A percentile compares a stretch with the other conserved stretches of the same genome.
These are phyloP conservation scores for Dysmachus trigonus DNA, from an alignment of 2,888 invertebrate genomes.

Conservation along the genomic window DNA sequence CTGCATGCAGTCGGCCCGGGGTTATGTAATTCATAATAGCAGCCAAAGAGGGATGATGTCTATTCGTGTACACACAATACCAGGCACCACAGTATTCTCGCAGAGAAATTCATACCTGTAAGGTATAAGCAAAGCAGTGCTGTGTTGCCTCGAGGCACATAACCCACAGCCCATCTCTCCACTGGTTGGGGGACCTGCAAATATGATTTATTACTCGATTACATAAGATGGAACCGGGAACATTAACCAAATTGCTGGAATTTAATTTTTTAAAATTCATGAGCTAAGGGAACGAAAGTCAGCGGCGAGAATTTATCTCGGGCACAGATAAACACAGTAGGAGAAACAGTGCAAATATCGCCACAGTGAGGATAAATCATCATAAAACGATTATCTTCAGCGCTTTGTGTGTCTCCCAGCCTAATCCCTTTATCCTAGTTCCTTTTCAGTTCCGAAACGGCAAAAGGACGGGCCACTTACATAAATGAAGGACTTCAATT, in stretches of 20 bases:
- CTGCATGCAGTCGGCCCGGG: conserved; percentile 23
- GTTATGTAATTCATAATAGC: conserved; percentile 42
- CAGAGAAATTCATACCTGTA: conserved; percentile 36
- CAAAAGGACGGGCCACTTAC: conserved; percentile 11
- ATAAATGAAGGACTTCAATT: conserved; percentile 36
- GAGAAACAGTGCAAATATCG: conserved; percentile 25
- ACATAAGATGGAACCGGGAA: conserved; percentile 47
- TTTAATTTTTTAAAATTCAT: conserved; percentile 48
- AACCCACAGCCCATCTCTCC: background rate
- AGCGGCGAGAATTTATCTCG: conserved; percentile 33
- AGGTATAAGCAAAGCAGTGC: conserved; percentile 1
- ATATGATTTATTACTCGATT: conserved; percentile 50
- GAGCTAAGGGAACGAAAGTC: conserved; percentile 6
- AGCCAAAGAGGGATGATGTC: background rate
- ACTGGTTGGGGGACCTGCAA: conserved; percentile 20
- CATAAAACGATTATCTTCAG: conserved; percentile 45
- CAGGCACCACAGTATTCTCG: background rate
- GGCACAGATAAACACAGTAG: conserved; percentile 36
- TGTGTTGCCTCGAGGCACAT: background rate
- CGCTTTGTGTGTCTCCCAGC: conserved; percentile 30
- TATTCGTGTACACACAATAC: conserved; percentile 27
- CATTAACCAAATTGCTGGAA: conserved; percentile 49
- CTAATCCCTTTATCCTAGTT: conserved; percentile 40
- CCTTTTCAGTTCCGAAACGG: background rate
- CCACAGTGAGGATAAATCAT: conserved; percentile 43